Evolutionary conservation across 2,113 vertebrate genomes (phyloP).

Genomic region (Apistogramma diplotaenia): DNA sequence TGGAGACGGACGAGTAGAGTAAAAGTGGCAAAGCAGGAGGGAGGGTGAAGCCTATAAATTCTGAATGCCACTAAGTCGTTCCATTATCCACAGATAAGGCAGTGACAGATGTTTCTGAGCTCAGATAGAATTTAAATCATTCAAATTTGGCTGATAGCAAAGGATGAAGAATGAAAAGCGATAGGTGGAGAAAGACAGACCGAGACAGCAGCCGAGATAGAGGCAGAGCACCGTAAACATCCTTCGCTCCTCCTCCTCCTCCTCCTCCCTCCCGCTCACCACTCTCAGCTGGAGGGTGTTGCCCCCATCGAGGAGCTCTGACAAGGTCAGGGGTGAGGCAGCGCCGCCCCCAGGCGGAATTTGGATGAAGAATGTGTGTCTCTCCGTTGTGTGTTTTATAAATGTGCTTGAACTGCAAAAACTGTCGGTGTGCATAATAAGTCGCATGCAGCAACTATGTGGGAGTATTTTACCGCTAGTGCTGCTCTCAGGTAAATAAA

Average conservation of each 20-base stretch:
- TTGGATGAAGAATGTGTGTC: background rate
- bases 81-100: slow-evolving; percentile 57
- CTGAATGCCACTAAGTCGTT: slow-evolving; percentile 55
- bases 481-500: slow-evolving; percentile 8
- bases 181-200: slow-evolving; percentile 33
- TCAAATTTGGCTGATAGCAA: slow-evolving; percentile 36
- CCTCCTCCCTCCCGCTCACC: background rate
- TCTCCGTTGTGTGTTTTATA: background rate
- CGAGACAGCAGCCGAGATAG: background rate
- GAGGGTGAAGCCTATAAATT: slow-evolving; percentile 30
- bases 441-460: background rate
- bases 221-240: slow-evolving; percentile 31
- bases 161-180: slow-evolving; percentile 31
- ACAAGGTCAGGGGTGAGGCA: slow-evolving; percentile 48
- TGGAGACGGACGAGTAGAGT: slow-evolving; percentile 13
- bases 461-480: slow-evolving; percentile 16
- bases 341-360: slow-evolving; percentile 6
- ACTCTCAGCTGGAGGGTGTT: slow-evolving; percentile 49
- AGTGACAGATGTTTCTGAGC: slow-evolving; percentile 54
- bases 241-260: slow-evolving; percentile 14
- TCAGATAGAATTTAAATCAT: slow-evolving; percentile 47
- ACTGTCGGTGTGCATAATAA: background rate
- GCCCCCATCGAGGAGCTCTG: slow-evolving; percentile 21
- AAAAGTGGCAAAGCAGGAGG: background rate
- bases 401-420: slow-evolving; percentile 1